Conservation (phyloP, 2,797 vertebrate genomes). For the Pseudochaenichthys georgianus region DNA sequence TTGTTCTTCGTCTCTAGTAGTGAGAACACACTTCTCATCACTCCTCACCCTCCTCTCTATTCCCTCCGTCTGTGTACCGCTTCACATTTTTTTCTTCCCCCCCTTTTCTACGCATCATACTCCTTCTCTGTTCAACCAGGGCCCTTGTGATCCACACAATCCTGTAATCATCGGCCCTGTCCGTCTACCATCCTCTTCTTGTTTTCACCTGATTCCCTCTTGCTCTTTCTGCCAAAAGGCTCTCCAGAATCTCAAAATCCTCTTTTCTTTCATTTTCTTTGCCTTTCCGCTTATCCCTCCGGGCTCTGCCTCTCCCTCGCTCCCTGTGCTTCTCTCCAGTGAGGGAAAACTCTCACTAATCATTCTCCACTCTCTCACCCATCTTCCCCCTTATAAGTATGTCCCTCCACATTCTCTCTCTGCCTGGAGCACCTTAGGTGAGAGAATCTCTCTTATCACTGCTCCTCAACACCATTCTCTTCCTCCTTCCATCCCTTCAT, state of each 20-base stretch:
- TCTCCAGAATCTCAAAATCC: conserved; percentile 64
- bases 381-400: conserved; percentile 43
- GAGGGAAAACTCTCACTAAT: conserved; percentile 71
- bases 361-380: conserved; percentile 60
- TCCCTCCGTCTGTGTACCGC: conserved; percentile 15
- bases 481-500: conserved; percentile 57
- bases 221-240: conserved; percentile 62
- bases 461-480: conserved; percentile 63
- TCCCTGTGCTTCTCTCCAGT: conserved; percentile 62
- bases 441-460: conserved; percentile 73
- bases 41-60: conserved; percentile 28
- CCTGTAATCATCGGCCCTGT: conserved; percentile 69
- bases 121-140: conserved; percentile 53
- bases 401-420: conserved; percentile 51
- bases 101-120: conserved; percentile 39
- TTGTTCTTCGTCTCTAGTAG: conserved; percentile 1
- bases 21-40: conserved; percentile 16
- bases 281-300: conserved; percentile 51
- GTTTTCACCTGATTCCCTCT: conserved; percentile 60
- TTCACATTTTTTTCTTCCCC: conserved; percentile 31
- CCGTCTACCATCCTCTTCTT: conserved; percentile 53
- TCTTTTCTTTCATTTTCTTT: conserved; percentile 58
- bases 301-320: conserved; percentile 45
- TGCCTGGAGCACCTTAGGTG: conserved; percentile 70
- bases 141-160: conserved; percentile 63